Base-by-base conservation (phyloP, 1,140 invertebrate genomes). In the Sarcophaga peregrina region DNA sequence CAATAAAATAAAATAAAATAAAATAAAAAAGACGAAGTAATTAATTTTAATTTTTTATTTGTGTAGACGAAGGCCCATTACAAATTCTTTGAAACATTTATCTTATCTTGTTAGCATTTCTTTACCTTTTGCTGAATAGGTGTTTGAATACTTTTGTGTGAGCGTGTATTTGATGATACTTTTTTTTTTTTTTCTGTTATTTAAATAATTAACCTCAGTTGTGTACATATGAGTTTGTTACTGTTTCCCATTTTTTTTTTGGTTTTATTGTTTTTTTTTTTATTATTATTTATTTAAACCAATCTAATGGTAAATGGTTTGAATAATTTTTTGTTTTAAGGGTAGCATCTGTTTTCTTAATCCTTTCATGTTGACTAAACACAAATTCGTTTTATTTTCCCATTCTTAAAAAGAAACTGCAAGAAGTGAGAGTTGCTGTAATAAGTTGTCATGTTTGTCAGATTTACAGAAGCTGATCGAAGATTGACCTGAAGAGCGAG, bases 11-110 rank as follows among this genome's bases (percentile, higher is more conserved):
- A 15, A 68, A 68, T n/a, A 50, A 6, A 50, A 52, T 13, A 3
- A 52, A 52, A 3, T 10, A 10, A 52, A 52, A 52, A 52, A 52
- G 13, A 52, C 50, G 50, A 52, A 52, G 50, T 52, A 52, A 52
- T 52, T 52, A 52, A 58, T 58, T 58, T 58, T 58, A 58, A 58
- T 58, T 58, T n/a, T n/a, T 58, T 15, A n/a, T 58, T 58, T 58
- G n/a, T 58, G 7, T 58, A 7, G 7, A 58, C 13, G 13, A 58
- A 58, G 54, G n/a, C 13, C 54, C 15, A 58, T 58, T 58, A 58
- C 54, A 58, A 58, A n/a, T 58, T 58, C 54, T n/a, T 58, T 58
- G 54, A 58, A 58, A 58, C 54, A 58, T 58, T 58, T 58, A 58
- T 58, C 25, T 15, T 15, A 58, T 58, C n/a, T 58, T 37, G 25